Conservation (phyloP, 2,888 invertebrate genomes). For the Nemotelus pantherinus region DNA sequence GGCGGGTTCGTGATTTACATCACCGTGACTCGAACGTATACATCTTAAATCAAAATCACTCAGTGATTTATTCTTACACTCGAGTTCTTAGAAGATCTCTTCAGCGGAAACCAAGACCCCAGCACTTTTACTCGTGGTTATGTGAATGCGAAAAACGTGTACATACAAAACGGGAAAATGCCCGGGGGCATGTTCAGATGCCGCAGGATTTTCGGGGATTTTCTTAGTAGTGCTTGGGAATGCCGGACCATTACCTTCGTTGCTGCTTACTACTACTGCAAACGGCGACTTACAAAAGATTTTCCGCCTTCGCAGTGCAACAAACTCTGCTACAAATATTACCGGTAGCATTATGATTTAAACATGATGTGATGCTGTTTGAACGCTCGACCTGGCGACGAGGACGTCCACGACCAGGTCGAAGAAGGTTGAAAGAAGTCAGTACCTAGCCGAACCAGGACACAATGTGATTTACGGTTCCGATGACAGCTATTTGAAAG, state of each 20-base stretch:
- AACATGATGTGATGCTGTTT: constrained; percentile 33
- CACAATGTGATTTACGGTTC: constrained; percentile 23
- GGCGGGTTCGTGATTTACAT: constrained; percentile 43
- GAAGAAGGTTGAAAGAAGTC: constrained; percentile 12
- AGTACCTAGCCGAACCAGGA: constrained; percentile 13
- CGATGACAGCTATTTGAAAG: constrained; percentile 40
- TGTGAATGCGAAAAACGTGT: constrained; percentile 37
- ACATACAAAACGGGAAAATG: background rate
- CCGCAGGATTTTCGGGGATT: background rate
- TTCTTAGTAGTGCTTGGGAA: background rate
- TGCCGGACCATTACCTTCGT: background rate
- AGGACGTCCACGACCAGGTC: background rate
- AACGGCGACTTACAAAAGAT: constrained; percentile 36
- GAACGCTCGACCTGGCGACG: background rate
- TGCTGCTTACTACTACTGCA: background rate
- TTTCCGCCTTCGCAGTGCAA: constrained; percentile 2
- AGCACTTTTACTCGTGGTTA: constrained; percentile 24
- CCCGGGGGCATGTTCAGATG: constrained; percentile 1
- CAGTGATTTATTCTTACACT: constrained; percentile 43
- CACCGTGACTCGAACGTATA: constrained; percentile 32
- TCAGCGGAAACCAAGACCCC: background rate
- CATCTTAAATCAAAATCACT: constrained; percentile 45
- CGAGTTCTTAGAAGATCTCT: constrained; percentile 1
- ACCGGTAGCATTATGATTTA: constrained; percentile 17
- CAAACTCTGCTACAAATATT: constrained; percentile 24